Percentiles rank a stretch among this genome's conserved stretches.
Evolutionary conservation across 64 coral and sea anemone genomes (phyloP).

Genomic region (Dendronephthya gigantea): DNA sequence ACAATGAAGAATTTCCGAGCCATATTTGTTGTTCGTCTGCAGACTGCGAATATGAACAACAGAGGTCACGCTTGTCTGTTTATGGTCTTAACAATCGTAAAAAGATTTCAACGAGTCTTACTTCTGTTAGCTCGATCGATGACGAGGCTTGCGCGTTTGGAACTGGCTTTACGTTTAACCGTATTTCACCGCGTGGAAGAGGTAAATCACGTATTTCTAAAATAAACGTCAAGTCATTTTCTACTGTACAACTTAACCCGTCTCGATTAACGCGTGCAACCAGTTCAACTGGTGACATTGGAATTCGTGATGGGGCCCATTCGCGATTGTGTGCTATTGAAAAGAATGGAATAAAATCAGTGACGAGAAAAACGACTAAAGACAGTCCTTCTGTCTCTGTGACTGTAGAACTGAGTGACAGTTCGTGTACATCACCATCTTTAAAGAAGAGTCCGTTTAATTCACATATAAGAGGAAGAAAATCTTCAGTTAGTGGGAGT

Average conservation of each 20-base stretch:
- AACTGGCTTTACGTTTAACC: background rate
- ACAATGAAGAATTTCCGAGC: background rate
- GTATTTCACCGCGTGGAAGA: background rate
- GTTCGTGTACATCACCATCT: background rate
- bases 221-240: conserved; percentile 12
- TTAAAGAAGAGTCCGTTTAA: conserved; percentile 11
- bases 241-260: conserved; percentile 1
- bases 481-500: background rate
- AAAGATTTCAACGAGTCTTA: conserved; percentile 12
- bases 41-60: background rate
- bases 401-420: background rate
- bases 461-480: background rate
- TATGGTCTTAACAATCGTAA: background rate
- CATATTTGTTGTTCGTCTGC: background rate
- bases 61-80: background rate
- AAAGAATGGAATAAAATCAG: background rate
- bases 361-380: background rate
- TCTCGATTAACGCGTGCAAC: conserved; percentile 4
- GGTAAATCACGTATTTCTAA: conserved; percentile 8
- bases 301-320: background rate
- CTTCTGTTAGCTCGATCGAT: conserved; percentile 12
- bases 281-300: conserved; percentile 1
- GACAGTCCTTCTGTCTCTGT: background rate
- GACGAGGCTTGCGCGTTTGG: background rate
- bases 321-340: background rate